These are phyloP conservation scores for Lasioglossum morio DNA, from an alignment of 2,888 invertebrate species.

Conservation along the genomic window DNA sequence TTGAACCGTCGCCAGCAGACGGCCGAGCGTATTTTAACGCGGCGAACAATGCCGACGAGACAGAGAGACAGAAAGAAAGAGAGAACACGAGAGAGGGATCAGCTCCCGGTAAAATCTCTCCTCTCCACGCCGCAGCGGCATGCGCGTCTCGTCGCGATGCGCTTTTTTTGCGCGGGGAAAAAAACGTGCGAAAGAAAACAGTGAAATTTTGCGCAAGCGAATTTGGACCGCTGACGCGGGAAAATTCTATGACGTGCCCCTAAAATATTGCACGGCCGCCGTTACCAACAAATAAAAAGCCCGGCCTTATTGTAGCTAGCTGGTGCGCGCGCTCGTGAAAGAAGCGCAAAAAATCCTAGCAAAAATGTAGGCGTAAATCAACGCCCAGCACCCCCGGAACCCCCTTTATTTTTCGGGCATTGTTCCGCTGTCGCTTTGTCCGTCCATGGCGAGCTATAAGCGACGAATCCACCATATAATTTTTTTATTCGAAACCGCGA, in stretches of 20 bases:
- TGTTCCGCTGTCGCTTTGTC: conserved; percentile 26
- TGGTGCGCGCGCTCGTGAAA: background rate
- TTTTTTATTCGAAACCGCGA: background rate
- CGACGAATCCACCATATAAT: background rate
- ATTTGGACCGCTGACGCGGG: conserved; percentile 34
- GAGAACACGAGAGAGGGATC: background rate
- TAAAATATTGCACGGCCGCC: conserved; percentile 41
- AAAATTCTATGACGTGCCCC: conserved; percentile 32
- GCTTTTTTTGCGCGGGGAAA: background rate
- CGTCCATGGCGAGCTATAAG: background rate
- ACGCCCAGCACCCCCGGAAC: background rate
- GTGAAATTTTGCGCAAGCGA: conserved; percentile 34
- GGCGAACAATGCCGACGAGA: conserved; percentile 10
- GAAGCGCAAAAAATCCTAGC: conserved; percentile 26
- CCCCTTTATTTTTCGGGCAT: conserved; percentile 21
- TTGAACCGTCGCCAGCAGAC: conserved; percentile 46
- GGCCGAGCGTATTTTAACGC: conserved; percentile 16
- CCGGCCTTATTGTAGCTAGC: conserved; percentile 15
- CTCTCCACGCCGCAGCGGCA: background rate
- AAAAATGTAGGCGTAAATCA: conserved; percentile 36
- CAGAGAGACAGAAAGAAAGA: background rate
- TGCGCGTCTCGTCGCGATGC: conserved; percentile 19
- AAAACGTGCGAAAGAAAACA: background rate
- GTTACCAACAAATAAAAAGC: conserved; percentile 23
- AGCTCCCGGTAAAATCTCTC: background rate